Conservation (phyloP, 2,113 vertebrate genomes). For the Ailuropoda melanoleuca region DNA sequence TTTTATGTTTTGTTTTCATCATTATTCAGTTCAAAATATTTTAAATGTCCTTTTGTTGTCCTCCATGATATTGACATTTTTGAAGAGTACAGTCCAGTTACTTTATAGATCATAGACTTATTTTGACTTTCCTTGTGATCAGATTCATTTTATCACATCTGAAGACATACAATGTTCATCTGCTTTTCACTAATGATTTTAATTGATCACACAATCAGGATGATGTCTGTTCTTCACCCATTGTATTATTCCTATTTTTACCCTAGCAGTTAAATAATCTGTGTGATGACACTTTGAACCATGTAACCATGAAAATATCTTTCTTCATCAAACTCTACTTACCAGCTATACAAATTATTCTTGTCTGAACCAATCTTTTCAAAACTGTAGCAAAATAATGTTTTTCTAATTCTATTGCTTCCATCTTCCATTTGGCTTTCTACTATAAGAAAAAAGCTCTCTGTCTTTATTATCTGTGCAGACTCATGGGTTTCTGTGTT, state of each 20-base stretch:
- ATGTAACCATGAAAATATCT: neutral
- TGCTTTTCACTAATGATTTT: neutral
- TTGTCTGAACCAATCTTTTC: neutral
- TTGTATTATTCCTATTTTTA: neutral
- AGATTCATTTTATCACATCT: neutral
- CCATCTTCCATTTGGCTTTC: neutral
- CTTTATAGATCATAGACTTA: neutral
- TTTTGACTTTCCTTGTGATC: neutral
- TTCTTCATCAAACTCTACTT: conserved; percentile 26
- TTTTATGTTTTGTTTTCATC: neutral
- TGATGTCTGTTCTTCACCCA: neutral
- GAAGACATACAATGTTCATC: neutral
- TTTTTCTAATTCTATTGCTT: neutral
- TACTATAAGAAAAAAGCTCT: neutral
- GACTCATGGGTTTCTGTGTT: neutral
- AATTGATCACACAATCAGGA: neutral
- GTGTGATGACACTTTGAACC: neutral
- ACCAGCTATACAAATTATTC: neutral
- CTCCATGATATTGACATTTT: conserved; percentile 21
- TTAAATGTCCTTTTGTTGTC: neutral
- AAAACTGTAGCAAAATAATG: neutral
- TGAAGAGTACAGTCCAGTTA: neutral
- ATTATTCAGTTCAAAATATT: neutral
- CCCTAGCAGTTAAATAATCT: neutral
- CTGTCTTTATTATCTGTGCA: neutral